Base-by-base conservation (phyloP, 2,113 vertebrate species). In the Podiceps cristatus region DNA sequence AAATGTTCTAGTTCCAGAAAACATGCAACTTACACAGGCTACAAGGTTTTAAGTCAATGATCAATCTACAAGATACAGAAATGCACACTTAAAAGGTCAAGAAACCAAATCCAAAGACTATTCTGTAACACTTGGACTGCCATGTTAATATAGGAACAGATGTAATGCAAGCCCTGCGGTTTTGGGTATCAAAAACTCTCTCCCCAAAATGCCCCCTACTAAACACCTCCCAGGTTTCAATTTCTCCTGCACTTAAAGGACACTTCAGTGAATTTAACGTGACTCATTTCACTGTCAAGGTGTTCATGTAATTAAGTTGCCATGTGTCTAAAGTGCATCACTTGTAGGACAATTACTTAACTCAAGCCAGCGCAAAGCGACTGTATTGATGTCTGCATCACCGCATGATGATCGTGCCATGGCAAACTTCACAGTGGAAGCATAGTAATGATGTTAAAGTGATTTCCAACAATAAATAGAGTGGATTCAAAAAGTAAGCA, bases 261-360 rank as follows among this genome's bases (percentile, higher is more conserved):
- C 77, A 52, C 69, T 56, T 59, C 0, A 74, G 72, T 19, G 62
- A 73, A 37, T 84, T 90, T 72, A 78, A 56, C 52, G 7, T 12
- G 29, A 95, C 80, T 47, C 78, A 79, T 53, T 86, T 92, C 81
- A 50, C 88, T 63, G 80, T 53, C 84, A 94, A 50, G 0, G 0
- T 18, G 49, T 3, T 87, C 1, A 2, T 5, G 33, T 76, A 75
- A 93, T 92, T 92, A 94, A 95, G 85, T 25, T 85, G 59, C 83
- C 75, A 86, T 14, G n/a, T 47, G 79, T 35, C 52, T 66, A 18
- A 87, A 93, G 62, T 18, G 49, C 87, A 89, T 72, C 85, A 80
- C 72, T 40, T 53, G 62, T 47, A 93, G 71, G 75, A 94, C 91
- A 86, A 83, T 84, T 78, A 86, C 83, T 96, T 58, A 72, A 84